Conservation (phyloP, 2,888 invertebrate species). For the Proisotoma minuta region DNA sequence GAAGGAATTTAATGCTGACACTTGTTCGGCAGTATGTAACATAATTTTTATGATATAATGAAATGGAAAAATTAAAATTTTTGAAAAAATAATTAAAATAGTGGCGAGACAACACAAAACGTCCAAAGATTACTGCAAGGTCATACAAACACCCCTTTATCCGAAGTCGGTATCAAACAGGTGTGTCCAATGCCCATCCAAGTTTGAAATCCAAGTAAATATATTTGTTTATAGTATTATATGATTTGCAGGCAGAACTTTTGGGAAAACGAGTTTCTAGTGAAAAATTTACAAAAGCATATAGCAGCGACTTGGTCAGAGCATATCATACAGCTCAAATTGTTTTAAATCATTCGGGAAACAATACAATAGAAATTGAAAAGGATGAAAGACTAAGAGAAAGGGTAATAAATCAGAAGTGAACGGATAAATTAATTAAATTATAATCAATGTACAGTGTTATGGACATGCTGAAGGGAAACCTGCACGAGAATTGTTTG, state of each 20-base stretch:
- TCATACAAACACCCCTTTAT: conserved; percentile 36
- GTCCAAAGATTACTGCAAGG: conserved; percentile 39
- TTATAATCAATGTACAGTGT: conserved; percentile 18
- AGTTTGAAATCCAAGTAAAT: neutral
- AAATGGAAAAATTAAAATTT: neutral
- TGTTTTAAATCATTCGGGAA: conserved; percentile 23
- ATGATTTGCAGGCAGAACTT: conserved; percentile 27
- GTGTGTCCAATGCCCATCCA: conserved; percentile 14
- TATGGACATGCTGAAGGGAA: conserved; percentile 41
- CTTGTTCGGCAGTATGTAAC: conserved; percentile 42
- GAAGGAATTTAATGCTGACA: conserved; percentile 18
- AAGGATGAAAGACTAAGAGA: conserved; percentile 37
- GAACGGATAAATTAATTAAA: neutral
- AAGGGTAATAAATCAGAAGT: conserved; percentile 25
- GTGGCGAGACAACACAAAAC: conserved; percentile 42
- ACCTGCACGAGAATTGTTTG: conserved; percentile 22
- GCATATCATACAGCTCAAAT: conserved; percentile 36
- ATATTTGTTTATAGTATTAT: neutral
- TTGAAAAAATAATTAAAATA: conserved; percentile 8
- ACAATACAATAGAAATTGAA: conserved; percentile 12
- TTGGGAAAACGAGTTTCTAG: conserved; percentile 28
- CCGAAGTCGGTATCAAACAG: conserved; percentile 36
- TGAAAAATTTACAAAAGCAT: conserved; percentile 25
- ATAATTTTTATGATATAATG: neutral
- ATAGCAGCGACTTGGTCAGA: conserved; percentile 34